Base-by-base conservation (phyloP, 2,113 vertebrate species). In the Anoplopoma fimbria region DNA sequence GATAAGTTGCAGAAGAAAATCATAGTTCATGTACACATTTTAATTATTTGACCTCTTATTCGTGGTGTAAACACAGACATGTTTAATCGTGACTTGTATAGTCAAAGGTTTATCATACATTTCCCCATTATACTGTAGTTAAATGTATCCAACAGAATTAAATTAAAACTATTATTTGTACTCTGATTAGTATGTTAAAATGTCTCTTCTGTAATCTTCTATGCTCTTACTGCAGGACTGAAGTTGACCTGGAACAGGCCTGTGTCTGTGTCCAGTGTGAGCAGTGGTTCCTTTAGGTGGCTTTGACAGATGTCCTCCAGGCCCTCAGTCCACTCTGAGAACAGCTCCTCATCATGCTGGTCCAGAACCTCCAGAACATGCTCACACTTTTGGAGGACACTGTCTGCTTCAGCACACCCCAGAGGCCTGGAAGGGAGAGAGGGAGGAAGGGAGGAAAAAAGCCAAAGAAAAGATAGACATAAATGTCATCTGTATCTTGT, bases 321-420 rank as follows among this genome's bases (percentile, higher is more conserved):
- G 34, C 90, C 92, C 75, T 92, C 74, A 13, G 90, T 93, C 95
- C 95, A 95, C 55, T 88, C 92, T 15, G 83, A 81, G 67, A 92
- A 91, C 40, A 87, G 87, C 79, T 93, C 91, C 79, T 95, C 75
- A 63, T 95, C 89, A 2, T 90, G 89, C 70, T 88, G 93, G 70
- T 96, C 93, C 61, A 96, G 84, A 42, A 77, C 75, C 79, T 94
- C 88, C 69, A 96, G 89, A 53, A 95, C 80, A 69, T 21, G 91
- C 75, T 95, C 95, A 87, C 89, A 95, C 83, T 95, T 96, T 83
- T 88, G 87, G 71, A 96, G 91, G 83, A 95, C 79, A 40, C 81
- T 70, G 63, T 94, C 91, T 40, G 87, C 95, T 91, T 96, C 93
- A 42, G 91, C 83, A 69, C 79, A 79, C 0, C 92, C 88, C 19